Evolutionary conservation across 2,888 invertebrate species (phyloP).

Genomic region (Ennomos fuscantarius): DNA sequence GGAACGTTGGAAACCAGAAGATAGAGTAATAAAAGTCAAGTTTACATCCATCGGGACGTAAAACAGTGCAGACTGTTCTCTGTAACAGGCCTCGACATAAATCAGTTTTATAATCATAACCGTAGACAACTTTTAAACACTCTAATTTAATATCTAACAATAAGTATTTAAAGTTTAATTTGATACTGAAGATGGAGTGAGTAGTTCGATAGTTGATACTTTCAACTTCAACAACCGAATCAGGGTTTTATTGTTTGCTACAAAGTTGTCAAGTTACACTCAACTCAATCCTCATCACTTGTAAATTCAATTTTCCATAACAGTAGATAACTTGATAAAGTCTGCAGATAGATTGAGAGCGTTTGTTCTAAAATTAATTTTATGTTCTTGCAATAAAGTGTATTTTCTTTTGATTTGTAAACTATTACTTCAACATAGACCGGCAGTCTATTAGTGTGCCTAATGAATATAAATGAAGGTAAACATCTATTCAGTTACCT

Average conservation of each 20-base stretch:
- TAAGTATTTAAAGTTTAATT: conserved; percentile 14
- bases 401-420: conserved; percentile 40
- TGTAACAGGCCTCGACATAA: conserved; percentile 1
- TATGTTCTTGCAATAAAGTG: conserved; percentile 41
- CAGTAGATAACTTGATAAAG: conserved; percentile 14
- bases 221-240: conserved; percentile 22
- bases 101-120: conserved; percentile 4
- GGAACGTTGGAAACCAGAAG: conserved; percentile 42
- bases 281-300: conserved; percentile 9
- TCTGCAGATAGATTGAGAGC: conserved; percentile 13
- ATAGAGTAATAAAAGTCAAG: conserved; percentile 51
- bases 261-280: conserved; percentile 9
- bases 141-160: conserved; percentile 2
- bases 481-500: conserved; percentile 60
- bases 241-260: conserved; percentile 14
- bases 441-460: conserved; percentile 60
- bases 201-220: conserved; percentile 28
- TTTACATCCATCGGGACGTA: conserved; percentile 44
- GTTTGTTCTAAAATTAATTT: conserved; percentile 42
- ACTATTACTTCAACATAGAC: conserved; percentile 49
- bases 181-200: conserved; percentile 21
- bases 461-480: conserved; percentile 71
- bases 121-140: conserved; percentile 2
- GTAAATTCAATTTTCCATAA: conserved; percentile 26
- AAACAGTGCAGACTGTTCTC: conserved; percentile 31